Evolutionary conservation across 2,888 invertebrate genomes (phyloP).

Genomic region (Apodemia mormo): DNA sequence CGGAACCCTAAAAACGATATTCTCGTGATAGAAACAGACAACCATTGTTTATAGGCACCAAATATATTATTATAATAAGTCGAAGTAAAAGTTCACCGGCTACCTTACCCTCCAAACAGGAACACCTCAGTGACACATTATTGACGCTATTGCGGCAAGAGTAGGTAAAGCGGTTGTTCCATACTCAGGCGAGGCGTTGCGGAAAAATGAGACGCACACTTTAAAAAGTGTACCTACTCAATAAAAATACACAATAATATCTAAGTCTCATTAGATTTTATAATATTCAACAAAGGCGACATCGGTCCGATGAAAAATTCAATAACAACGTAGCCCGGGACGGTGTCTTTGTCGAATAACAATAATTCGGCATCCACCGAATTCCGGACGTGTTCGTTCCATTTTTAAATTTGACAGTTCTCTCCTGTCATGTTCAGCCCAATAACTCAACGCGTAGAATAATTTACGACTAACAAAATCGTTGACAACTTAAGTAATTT

Average conservation of each 20-base stretch:
- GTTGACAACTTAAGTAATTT: conserved; percentile 46
- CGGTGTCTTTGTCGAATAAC: conserved; percentile 67
- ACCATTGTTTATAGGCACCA: no score
- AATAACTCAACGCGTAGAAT: conserved; percentile 63
- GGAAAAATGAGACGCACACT: no score
- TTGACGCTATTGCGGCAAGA: no score
- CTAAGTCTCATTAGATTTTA: conserved; percentile 53
- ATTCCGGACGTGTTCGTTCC: conserved; percentile 75
- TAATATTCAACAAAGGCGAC: conserved; percentile 56
- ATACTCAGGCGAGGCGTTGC: no score
- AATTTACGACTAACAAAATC: conserved; percentile 36
- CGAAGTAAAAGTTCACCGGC: no score
- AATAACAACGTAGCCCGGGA: conserved; percentile 64
- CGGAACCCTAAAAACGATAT: no score
- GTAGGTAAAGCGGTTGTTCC: no score
- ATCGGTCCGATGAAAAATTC: conserved; percentile 68
- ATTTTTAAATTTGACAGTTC: conserved; percentile 80
- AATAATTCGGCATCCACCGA: conserved; percentile 76
- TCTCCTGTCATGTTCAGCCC: conserved; percentile 49
- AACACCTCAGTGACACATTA: no score
- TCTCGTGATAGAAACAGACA: no score
- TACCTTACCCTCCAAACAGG: no score
- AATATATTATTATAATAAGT: no score
- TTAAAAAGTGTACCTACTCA: no score
- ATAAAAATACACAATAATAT: conserved; percentile 27